Conservation (phyloP, 2,888 invertebrate species). For the Chydorus sphaericus region DNA sequence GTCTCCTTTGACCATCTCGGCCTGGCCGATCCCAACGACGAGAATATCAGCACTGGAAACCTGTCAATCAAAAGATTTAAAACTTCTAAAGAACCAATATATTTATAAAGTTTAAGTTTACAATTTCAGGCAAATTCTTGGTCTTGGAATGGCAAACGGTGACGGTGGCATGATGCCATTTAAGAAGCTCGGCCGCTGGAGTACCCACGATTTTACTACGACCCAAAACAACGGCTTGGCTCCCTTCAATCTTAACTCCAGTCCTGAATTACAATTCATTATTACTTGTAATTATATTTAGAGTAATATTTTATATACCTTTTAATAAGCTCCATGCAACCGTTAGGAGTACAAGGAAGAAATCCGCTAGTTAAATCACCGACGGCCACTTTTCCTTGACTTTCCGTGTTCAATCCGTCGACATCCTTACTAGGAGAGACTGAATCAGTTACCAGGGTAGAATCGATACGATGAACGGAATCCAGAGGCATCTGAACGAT, state of each 20-base stretch:
- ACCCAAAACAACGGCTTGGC: constrained; percentile 82
- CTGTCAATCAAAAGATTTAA: not conserved
- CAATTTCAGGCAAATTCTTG: constrained; percentile 57
- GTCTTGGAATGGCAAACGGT: constrained; percentile 95
- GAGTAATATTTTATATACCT: constrained; percentile 27
- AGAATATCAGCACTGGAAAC: constrained; percentile 72
- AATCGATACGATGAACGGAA: constrained; percentile 62
- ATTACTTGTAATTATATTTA: not conserved
- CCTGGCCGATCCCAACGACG: constrained; percentile 85
- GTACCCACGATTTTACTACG: constrained; percentile 96
- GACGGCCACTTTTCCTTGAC: constrained; percentile 80
- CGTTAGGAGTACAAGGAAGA: constrained; percentile 91
- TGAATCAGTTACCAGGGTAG: constrained; percentile 69
- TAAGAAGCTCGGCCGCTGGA: constrained; percentile 81
- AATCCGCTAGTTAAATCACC: constrained; percentile 74
- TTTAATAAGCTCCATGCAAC: constrained; percentile 82
- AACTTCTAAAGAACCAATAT: not conserved
- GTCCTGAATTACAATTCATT: constrained; percentile 31
- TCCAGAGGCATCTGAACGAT: constrained; percentile 96
- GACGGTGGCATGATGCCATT: constrained; percentile 94
- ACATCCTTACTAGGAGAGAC: constrained; percentile 86
- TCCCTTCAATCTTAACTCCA: constrained; percentile 61
- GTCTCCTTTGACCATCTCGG: constrained; percentile 77
- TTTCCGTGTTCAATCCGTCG: constrained; percentile 82
- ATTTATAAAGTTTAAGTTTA: constrained; percentile 25